phyloP scores from a whole-genome alignment of 2,797 vertebrate genomes.

The Urosaurus nigricauda region DNA sequence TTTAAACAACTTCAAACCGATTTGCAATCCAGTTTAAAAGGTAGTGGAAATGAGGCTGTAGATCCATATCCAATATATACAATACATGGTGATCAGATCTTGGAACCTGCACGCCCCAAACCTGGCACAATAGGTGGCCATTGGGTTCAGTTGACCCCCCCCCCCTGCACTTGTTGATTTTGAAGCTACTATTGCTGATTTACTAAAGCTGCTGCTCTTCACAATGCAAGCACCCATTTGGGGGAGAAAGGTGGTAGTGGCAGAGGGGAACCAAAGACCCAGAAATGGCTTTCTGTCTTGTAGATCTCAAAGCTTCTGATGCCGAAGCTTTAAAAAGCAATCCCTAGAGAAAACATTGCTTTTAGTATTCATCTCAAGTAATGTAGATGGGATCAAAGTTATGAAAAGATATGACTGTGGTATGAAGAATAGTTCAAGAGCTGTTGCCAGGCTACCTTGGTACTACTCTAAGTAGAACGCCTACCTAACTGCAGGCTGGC shows the following conservation, averaged over 20 bases:
- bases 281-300: neutral
- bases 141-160: neutral
- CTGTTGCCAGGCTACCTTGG: constrained; percentile 36
- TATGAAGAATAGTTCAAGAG: constrained; percentile 23
- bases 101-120: neutral
- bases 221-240: neutral
- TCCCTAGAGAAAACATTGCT: neutral
- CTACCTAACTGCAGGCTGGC: neutral
- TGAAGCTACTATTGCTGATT: neutral
- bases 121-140: neutral
- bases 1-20: no score
- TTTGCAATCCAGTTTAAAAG: no score
- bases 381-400: neutral
- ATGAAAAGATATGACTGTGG: constrained; percentile 12
- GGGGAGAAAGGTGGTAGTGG: neutral
- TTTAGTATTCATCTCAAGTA: neutral
- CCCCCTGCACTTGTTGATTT: neutral
- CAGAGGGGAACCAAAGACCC: neutral
- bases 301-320: neutral
- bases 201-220: neutral
- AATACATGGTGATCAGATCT: neutral
- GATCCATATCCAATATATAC: neutral
- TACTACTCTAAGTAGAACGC: constrained; percentile 26
- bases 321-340: neutral
- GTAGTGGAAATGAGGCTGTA: no score